phyloP scores from a whole-genome alignment of 2,888 invertebrate genomes.

The Sericinus montela region DNA sequence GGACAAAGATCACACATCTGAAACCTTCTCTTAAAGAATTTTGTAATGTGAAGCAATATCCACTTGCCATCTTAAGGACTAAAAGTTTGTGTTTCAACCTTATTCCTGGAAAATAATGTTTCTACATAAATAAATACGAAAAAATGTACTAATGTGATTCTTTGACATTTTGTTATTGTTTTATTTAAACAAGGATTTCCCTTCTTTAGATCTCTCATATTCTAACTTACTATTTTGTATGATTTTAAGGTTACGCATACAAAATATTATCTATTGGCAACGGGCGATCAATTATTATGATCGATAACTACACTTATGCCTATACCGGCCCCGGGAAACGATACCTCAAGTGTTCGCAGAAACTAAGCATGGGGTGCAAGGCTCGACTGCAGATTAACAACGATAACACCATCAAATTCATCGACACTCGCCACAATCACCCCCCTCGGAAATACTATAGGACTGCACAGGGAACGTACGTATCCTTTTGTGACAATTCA shows the following conservation, averaged over 20 bases:
- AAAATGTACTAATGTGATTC: too few relatives aligned
- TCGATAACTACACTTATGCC: slow-evolving; percentile 25
- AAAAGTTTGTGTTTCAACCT: too few relatives aligned
- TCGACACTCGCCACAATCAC: slow-evolving; percentile 25
- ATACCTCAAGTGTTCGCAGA: slow-evolving; percentile 29
- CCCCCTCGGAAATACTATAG: slow-evolving; percentile 22
- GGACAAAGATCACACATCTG: too few relatives aligned
- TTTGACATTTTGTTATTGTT: too few relatives aligned
- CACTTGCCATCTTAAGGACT: too few relatives aligned
- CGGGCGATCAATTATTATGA: slow-evolving; percentile 20
- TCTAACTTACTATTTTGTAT: background rate
- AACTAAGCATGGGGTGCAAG: slow-evolving; percentile 22
- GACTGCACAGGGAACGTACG: slow-evolving; percentile 17
- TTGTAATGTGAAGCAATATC: too few relatives aligned
- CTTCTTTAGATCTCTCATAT: too few relatives aligned
- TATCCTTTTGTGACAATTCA: slow-evolving; percentile 4
- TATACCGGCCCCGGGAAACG: slow-evolving; percentile 22
- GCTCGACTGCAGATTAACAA: slow-evolving; percentile 27
- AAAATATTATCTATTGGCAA: slow-evolving; percentile 13
- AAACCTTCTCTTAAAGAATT: too few relatives aligned
- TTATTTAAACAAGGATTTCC: too few relatives aligned
- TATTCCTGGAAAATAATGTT: too few relatives aligned
- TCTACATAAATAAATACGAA: too few relatives aligned
- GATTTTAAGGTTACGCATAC: slow-evolving; percentile 12
- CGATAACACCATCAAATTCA: slow-evolving; percentile 19